Evolutionary conservation across 1,140 invertebrate genomes (phyloP), one percentile per base, ranked within the genome.

Genomic region (Rhagoletis zephyria): DNA sequence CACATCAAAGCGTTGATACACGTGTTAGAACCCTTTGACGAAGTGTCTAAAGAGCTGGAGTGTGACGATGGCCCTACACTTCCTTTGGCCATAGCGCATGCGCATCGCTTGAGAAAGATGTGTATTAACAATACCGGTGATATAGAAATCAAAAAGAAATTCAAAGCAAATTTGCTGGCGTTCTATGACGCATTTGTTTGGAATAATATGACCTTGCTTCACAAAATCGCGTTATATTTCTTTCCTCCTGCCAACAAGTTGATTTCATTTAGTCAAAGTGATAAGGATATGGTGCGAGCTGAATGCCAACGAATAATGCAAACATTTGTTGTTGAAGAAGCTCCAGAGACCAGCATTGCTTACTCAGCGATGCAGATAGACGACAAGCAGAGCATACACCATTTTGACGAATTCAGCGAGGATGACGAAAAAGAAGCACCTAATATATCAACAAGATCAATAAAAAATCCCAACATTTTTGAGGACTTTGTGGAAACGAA

Each of bases 221-320:
- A 87, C n/a, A 87, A 87, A 81, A 87, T 87, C 14, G 65, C 67
- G 3, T 48, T 87, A 4, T 87, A 60, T 87, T 42, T 87, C 3
- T 77, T 77, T 60, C 65, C 87, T 19, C 87, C 87, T 3, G 87
- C 87, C 51, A 87, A 77, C 42, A 87, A 87, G 42, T n/a, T 87
- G 30, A 77, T 87, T 9, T 30, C 51, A 60, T 87, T 77, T 59
- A n/a, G 42, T n/a, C 45, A 19, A 14, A 48, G 5, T 9, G 87
- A 81, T 59, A 70, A 60, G 61, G n/a, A 87, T 59, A 1, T 40
- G 6, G 70, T 87, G 12, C 45, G 70, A 56, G 16, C 12, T 12
- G 67, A 77, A 77, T 87, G 87, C 30, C 77, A 77, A 19, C 4
- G 56, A 4, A 5, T 77, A n/a, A 87, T 87, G 86, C 3, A 87